Conservation (phyloP, 2,888 invertebrate species). For the Agonopterix alstromeriana region DNA sequence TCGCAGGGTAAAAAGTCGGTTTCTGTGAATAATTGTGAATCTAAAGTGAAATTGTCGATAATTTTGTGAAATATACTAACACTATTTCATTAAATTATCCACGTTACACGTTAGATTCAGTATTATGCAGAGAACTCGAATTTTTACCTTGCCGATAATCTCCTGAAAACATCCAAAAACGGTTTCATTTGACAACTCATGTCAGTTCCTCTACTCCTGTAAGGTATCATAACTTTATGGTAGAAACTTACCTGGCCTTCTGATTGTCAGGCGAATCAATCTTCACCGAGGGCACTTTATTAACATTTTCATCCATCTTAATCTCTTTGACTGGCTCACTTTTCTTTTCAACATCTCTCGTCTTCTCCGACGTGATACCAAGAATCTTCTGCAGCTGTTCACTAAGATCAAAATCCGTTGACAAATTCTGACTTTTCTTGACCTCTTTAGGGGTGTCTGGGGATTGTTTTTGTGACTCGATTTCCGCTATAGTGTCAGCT, state of each 20-base stretch:
- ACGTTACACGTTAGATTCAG: too few relatives aligned
- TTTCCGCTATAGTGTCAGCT: conserved; percentile 41
- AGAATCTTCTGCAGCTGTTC: conserved; percentile 70
- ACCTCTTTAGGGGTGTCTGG: conserved; percentile 65
- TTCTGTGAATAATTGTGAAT: too few relatives aligned
- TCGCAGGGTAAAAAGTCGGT: too few relatives aligned
- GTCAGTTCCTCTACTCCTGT: too few relatives aligned
- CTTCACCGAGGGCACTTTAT: conserved; percentile 64
- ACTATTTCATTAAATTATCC: too few relatives aligned
- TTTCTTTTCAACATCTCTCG: conserved; percentile 51
- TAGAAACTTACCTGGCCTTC: conserved; percentile 48
- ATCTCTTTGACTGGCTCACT: conserved; percentile 54
- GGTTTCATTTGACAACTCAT: too few relatives aligned
- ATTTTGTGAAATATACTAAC: too few relatives aligned
- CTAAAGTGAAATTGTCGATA: too few relatives aligned
- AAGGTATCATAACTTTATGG: too few relatives aligned
- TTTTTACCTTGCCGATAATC: too few relatives aligned
- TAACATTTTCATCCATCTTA: conserved; percentile 55
- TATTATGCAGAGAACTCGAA: too few relatives aligned
- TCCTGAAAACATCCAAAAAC: too few relatives aligned
- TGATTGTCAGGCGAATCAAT: conserved; percentile 68
- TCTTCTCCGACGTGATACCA: conserved; percentile 68
- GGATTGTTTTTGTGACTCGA: conserved; percentile 59
- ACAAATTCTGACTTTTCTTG: conserved; percentile 69
- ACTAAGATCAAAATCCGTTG: conserved; percentile 69